Evolutionary conservation across 1,140 invertebrate species (phyloP).

Genomic region (Apis dorsata): DNA sequence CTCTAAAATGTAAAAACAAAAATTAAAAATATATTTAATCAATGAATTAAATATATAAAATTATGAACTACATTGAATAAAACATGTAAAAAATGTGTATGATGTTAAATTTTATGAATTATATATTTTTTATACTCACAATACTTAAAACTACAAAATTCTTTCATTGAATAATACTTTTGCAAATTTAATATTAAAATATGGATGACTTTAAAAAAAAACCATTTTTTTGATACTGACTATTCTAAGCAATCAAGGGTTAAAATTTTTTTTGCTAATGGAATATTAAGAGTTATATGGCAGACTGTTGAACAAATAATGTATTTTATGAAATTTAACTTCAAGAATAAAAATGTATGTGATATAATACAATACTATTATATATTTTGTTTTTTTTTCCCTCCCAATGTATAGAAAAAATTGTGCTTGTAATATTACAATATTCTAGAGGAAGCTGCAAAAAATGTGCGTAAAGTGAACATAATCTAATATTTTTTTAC

Average conservation of each 20-base stretch:
- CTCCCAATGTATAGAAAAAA: slow-evolving; percentile 67
- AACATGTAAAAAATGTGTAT: slow-evolving; percentile 18
- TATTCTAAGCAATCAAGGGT: slow-evolving; percentile 66
- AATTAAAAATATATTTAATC: slow-evolving; percentile 32
- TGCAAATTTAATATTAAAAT: slow-evolving; percentile 28
- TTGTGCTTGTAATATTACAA: slow-evolving; percentile 72
- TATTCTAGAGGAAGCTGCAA: slow-evolving; percentile 73
- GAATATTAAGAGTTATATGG: slow-evolving; percentile 60
- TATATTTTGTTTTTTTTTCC: slow-evolving; percentile 55
- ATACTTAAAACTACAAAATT: slow-evolving; percentile 33
- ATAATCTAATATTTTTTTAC: slow-evolving; percentile 73
- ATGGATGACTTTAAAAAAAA: slow-evolving; percentile 31
- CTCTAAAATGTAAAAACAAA: slow-evolving; percentile 11
- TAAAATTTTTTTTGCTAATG: slow-evolving; percentile 55
- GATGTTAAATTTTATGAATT: slow-evolving; percentile 23
- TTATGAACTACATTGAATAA: slow-evolving; percentile 30
- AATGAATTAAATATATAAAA: slow-evolving; percentile 26
- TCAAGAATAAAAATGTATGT: slow-evolving; percentile 70
- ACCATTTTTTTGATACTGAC: slow-evolving; percentile 24
- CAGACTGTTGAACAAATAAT: slow-evolving; percentile 57
- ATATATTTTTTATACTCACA: slow-evolving; percentile 5
- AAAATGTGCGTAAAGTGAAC: slow-evolving; percentile 71
- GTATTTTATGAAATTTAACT: slow-evolving; percentile 61
- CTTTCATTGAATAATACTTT: slow-evolving; percentile 25
- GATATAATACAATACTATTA: slow-evolving; percentile 70